Conservation (phyloP, 2,888 invertebrate species). For the Aleiodes testaceus region DNA sequence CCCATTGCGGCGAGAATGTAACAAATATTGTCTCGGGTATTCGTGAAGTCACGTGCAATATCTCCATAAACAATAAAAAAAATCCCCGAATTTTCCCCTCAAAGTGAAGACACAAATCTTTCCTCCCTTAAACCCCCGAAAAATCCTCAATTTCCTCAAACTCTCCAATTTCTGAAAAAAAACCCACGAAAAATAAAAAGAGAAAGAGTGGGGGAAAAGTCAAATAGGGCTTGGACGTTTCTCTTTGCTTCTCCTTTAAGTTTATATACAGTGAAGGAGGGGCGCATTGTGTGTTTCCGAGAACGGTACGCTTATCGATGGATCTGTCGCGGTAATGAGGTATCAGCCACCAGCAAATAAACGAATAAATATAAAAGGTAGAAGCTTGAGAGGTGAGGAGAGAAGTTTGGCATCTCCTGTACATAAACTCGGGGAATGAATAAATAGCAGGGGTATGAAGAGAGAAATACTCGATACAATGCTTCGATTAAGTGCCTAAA, state of each 20-base stretch:
- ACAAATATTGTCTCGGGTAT: not conserved
- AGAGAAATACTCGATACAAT: slow-evolving; percentile 66
- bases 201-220: slow-evolving; percentile 26
- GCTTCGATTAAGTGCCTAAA: slow-evolving; percentile 73
- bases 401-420: slow-evolving; percentile 46
- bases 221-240: slow-evolving; percentile 40
- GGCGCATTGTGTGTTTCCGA: slow-evolving; percentile 72
- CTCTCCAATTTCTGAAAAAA: slow-evolving; percentile 26
- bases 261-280: slow-evolving; percentile 47
- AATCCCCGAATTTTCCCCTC: not conserved
- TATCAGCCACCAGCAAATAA: slow-evolving; percentile 72
- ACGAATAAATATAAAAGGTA: slow-evolving; percentile 65
- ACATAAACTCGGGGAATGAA: slow-evolving; percentile 50
- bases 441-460: slow-evolving; percentile 52
- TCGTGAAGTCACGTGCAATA: slow-evolving; percentile 21
- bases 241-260: slow-evolving; percentile 43
- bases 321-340: slow-evolving; percentile 73
- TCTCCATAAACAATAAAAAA: not conserved
- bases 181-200: slow-evolving; percentile 18
- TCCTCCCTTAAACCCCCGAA: too few relatives aligned
- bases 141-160: not conserved
- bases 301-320: slow-evolving; percentile 72
- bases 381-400: slow-evolving; percentile 50
- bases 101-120: too few relatives aligned
- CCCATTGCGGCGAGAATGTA: slow-evolving; percentile 35